Conservation (phyloP, 2,797 vertebrate species). For the Sebastes itinus region DNA sequence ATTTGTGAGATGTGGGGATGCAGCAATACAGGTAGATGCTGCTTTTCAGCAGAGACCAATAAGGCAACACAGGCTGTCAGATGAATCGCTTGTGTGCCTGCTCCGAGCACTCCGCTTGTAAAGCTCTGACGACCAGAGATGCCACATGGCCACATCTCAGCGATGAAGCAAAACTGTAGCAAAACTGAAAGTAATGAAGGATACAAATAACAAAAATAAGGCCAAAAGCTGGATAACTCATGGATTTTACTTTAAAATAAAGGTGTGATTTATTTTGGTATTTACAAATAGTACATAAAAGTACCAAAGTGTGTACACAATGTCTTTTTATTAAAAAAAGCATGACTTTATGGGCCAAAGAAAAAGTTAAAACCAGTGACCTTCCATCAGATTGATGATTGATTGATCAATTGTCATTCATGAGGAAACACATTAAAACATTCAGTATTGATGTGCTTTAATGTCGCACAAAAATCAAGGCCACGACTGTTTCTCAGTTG, state of each 20-base stretch:
- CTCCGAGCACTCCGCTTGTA: neutral
- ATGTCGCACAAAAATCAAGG: neutral
- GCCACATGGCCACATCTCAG: neutral
- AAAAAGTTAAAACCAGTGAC: neutral
- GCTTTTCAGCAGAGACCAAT: conserved; percentile 38
- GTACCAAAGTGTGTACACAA: neutral
- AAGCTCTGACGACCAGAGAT: conserved; percentile 4
- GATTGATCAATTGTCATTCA: neutral
- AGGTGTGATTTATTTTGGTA: neutral
- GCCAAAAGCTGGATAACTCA: neutral
- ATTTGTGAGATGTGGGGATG: conserved; percentile 18
- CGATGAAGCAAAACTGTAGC: neutral
- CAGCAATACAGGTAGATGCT: conserved; percentile 18
- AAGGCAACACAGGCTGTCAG: conserved; percentile 41
- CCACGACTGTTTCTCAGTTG: neutral
- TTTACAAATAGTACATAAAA: neutral
- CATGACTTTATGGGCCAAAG: neutral
- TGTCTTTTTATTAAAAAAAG: neutral
- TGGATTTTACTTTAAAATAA: neutral
- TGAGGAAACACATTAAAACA: neutral
- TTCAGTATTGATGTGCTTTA: neutral
- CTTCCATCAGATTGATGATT: neutral
- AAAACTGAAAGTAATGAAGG: neutral
- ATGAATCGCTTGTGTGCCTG: conserved; percentile 16
- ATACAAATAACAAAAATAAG: neutral